phyloP scores from a whole-genome alignment of 2,888 invertebrate species.

The Congeria kusceri region DNA sequence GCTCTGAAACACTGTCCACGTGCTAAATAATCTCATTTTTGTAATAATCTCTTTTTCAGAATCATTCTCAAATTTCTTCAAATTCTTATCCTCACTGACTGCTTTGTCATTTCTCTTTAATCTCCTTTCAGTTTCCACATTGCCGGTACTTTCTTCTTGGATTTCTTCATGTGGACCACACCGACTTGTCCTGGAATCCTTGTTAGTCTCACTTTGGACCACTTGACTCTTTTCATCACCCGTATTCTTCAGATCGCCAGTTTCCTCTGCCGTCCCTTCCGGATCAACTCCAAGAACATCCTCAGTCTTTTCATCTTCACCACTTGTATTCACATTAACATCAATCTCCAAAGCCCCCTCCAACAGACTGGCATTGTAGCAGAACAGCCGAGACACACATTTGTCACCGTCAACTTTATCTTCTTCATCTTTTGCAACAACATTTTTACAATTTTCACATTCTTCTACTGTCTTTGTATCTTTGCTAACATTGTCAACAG shows the following conservation, averaged over 20 bases:
- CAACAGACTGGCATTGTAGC: slow-evolving; percentile 27
- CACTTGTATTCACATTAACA: slow-evolving; percentile 12
- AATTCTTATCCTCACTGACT: not conserved
- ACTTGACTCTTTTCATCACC: too few species aligned
- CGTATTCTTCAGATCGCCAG: too few species aligned
- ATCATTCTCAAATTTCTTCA: not conserved
- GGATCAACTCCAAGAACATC: too few species aligned
- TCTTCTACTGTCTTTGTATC: not conserved
- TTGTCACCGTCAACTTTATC: not conserved
- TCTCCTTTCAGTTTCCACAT: not conserved
- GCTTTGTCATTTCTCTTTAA: not conserved
- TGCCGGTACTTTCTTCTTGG: too few species aligned
- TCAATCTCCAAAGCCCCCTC: slow-evolving; percentile 35
- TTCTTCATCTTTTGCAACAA: slow-evolving; percentile 2
- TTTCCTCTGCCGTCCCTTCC: too few species aligned
- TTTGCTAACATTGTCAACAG: not conserved
- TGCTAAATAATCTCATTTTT: too few species aligned
- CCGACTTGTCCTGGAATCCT: too few species aligned
- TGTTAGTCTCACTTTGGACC: too few species aligned
- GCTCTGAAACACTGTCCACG: too few species aligned
- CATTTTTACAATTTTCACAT: not conserved
- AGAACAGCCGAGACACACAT: not conserved
- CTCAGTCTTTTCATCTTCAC: too few species aligned
- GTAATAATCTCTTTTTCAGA: too few species aligned
- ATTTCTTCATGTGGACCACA: too few species aligned